A percentile compares a stretch with the other conserved stretches of the same genome.
Conservation (phyloP, 2,888 invertebrate species). For the Meta bourneti region DNA sequence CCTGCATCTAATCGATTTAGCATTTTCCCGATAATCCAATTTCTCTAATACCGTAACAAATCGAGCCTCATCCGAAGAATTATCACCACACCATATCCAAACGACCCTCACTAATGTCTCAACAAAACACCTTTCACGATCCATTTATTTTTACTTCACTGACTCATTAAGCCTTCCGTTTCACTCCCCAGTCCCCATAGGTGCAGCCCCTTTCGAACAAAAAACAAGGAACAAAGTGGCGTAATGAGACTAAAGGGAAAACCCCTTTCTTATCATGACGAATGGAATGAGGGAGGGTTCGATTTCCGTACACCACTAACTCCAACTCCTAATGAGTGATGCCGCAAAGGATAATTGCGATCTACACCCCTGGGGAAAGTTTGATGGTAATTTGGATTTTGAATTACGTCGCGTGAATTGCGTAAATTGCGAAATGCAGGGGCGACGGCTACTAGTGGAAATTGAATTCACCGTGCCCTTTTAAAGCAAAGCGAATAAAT, state of each 20-base stretch:
- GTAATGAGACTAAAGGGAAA: slow-evolving; percentile 6
- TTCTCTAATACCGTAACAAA: neutral
- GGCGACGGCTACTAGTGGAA: too few species aligned
- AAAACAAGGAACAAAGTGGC: slow-evolving; percentile 3
- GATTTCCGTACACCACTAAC: neutral
- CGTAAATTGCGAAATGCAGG: neutral
- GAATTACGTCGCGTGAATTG: neutral
- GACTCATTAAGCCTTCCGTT: neutral
- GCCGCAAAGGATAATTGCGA: neutral
- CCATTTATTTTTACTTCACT: neutral
- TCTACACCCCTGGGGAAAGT: neutral
- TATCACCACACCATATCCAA: neutral
- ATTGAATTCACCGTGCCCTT: too few species aligned
- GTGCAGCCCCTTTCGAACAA: neutral
- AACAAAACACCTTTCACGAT: neutral
- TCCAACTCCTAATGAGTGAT: slow-evolving; percentile 3
- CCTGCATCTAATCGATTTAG: too few species aligned
- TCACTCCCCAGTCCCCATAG: neutral
- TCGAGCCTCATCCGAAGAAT: neutral
- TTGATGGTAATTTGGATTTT: neutral
- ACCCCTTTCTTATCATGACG: slow-evolving; percentile 8
- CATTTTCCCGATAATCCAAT: too few species aligned
- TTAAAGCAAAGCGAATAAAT: too few species aligned
- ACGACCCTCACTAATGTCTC: neutral
- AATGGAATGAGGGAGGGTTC: neutral